These are phyloP conservation scores for Machimus rusticus DNA, from an alignment of 2,888 invertebrate genomes.

Conservation along the genomic window DNA sequence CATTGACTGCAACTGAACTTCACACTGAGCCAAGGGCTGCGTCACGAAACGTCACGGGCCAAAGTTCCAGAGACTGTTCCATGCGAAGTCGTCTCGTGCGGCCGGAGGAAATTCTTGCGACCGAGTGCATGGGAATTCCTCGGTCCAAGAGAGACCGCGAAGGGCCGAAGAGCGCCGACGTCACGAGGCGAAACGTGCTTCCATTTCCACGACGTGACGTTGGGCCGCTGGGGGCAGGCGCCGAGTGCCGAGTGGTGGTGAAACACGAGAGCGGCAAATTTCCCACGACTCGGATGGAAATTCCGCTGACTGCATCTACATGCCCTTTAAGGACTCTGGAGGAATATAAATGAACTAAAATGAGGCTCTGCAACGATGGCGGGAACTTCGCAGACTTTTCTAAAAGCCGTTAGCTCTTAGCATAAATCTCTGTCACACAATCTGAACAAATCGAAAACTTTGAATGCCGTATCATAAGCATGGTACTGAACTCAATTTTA, in stretches of 20 bases:
- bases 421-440: too few relatives aligned
- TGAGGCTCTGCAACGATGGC: not conserved
- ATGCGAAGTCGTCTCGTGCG: not conserved
- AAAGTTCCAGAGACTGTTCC: not conserved
- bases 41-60: conserved; percentile 4
- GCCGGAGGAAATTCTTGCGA: not conserved
- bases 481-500: too few relatives aligned
- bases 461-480: too few relatives aligned
- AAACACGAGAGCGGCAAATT: not conserved
- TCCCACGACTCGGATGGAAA: not conserved
- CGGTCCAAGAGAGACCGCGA: not conserved
- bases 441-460: too few relatives aligned
- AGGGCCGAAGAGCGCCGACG: not conserved
- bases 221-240: not conserved
- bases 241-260: not conserved
- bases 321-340: not conserved
- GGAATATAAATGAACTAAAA: not conserved
- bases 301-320: not conserved
- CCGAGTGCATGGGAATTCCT: not conserved
- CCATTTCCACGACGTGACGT: not conserved
- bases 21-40: conserved; percentile 10
- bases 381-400: not conserved
- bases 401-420: not conserved
- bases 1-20: conserved; percentile 42
- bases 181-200: not conserved